Percentiles rank a stretch among this genome's conserved stretches.
These are phyloP conservation scores for Enteromius trimaculatus DNA, from an alignment of 2,797 vertebrate genomes.

Conservation along the genomic window DNA sequence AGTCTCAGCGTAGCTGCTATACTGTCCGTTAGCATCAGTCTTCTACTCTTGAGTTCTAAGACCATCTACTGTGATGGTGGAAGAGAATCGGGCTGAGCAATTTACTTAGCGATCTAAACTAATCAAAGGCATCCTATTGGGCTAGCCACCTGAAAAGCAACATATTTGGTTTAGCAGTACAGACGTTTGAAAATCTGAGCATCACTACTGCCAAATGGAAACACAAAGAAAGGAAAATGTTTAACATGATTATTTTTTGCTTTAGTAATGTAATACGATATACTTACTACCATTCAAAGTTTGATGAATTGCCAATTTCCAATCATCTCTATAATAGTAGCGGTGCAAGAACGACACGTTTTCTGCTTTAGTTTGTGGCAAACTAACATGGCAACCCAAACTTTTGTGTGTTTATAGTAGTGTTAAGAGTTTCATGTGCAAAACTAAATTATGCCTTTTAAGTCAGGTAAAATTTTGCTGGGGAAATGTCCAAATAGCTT, in stretches of 20 bases:
- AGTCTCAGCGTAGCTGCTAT: background rate
- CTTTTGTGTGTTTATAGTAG: background rate
- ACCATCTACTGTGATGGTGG: background rate
- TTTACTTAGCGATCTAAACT: background rate
- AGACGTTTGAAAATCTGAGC: background rate
- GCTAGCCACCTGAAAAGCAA: background rate
- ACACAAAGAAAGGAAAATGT: background rate
- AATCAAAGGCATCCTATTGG: background rate
- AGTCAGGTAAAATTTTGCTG: conserved; percentile 55
- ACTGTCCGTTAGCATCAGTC: background rate
- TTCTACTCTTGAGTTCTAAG: background rate
- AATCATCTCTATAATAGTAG: background rate
- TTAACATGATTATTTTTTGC: background rate
- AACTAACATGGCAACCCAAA: background rate
- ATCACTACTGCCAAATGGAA: background rate
- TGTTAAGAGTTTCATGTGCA: background rate
- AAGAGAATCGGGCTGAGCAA: background rate
- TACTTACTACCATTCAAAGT: background rate
- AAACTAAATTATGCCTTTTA: conserved; percentile 23
- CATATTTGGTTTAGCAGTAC: background rate
- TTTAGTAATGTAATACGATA: too few species aligned
- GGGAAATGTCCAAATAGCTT: conserved; percentile 37
- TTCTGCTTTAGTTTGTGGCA: background rate
- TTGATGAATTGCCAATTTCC: background rate
- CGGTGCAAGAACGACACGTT: background rate